Evolutionary conservation across 2,797 vertebrate species (phyloP), one percentile per base, ranked within the genome.

Genomic region (Coranthus polyacanthus): DNA sequence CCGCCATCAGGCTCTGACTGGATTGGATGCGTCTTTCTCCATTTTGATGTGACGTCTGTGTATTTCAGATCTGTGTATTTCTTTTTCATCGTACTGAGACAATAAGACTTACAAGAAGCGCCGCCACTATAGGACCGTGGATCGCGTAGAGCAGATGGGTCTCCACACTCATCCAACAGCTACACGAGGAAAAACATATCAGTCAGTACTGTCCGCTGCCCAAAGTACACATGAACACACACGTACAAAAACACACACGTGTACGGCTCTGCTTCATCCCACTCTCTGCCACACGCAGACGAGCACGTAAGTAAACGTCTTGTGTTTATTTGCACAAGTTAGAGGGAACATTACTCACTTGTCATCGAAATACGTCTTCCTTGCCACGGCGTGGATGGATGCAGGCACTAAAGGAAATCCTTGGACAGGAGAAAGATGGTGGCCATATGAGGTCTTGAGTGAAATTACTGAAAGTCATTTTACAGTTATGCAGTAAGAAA

Each of bases 161-260:
- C 16, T 99, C 98, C 75, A 96, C 95, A 29, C 97, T 99, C 94
- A 99, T 96, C 98, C 98, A 99, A 89, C 98, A 99, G 86, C 98
- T 99, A 80, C 75, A 85, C 69, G 72, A 77, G 41, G 56, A 85
- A 83, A 90, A 82, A 76, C 37, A 60, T 43, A 71, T 72, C 79
- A 68, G 78, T 83, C 84, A 85, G 59, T 50, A 7, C 68, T 58
- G 68, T 72, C 78, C 36, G 52, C 58, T 7, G 29, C 57, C 85
- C 79, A 87, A 86, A 82, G 59, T 55, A 84, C 78, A 88, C 86
- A 78, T 4, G 13, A 50, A 55, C 69, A 37, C 60, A 69, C 63
- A 42, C 63, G 49, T 51, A 15, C 37, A 50, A 61, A 73, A 74
- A 65, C 60, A 73, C 2, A 53, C 56, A 45, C 9, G 34, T 16